Evolutionary conservation across 2,888 invertebrate genomes (phyloP).

Genomic region (Alviniconcha strummeri): DNA sequence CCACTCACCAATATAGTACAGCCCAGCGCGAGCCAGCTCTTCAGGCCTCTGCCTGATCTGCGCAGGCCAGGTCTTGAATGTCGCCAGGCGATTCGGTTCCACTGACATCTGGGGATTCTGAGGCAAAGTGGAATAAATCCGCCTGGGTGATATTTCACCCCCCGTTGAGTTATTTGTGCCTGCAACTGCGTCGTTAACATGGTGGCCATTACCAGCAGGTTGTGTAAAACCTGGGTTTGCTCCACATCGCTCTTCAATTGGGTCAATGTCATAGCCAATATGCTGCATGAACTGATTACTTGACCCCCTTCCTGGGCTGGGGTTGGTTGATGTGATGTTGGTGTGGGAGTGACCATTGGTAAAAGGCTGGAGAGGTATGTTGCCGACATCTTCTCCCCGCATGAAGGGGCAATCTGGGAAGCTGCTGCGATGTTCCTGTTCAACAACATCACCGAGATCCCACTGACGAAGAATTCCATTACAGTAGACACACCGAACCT

Average conservation of each 20-base stretch:
- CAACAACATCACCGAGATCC: constrained; percentile 91
- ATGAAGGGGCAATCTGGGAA: constrained; percentile 88
- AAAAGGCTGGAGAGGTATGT: constrained; percentile 12
- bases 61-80: constrained; percentile 54
- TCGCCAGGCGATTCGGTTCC: constrained; percentile 47
- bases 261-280: constrained; percentile 13
- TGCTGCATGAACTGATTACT: too few species aligned
- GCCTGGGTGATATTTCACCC: neutral
- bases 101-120: constrained; percentile 33
- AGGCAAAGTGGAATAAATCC: neutral
- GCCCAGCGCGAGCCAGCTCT: constrained; percentile 54
- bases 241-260: neutral
- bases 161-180: neutral
- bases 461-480: constrained; percentile 94
- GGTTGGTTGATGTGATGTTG: too few species aligned
- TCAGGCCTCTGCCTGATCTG: constrained; percentile 54
- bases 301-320: too few species aligned
- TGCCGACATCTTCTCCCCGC: constrained; percentile 20
- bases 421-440: constrained; percentile 95
- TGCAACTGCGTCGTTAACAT: neutral
- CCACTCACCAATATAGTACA: constrained; percentile 54
- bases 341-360: neutral
- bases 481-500: constrained; percentile 88
- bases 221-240: neutral
- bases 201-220: neutral